These are phyloP conservation scores for Poeciliopsis prolifica DNA, from an alignment of 2,113 vertebrate species.

Conservation along the genomic window DNA sequence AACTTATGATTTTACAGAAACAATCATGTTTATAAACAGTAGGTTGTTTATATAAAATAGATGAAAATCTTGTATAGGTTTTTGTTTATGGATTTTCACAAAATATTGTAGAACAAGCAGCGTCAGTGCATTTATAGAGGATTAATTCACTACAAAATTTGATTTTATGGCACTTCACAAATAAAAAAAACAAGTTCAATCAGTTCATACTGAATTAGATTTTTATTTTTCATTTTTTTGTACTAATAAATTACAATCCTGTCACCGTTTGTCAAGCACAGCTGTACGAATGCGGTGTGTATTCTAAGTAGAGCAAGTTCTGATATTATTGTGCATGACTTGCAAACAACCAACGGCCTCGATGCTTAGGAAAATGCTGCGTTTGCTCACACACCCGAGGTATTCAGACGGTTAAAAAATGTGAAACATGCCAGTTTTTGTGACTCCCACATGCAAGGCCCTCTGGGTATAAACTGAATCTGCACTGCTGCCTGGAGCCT, in stretches of 20 bases:
- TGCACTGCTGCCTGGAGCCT: constrained; percentile 21
- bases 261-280: not conserved
- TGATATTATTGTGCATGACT: not conserved
- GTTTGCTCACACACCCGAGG: not conserved
- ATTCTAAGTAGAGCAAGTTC: not conserved
- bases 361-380: not conserved
- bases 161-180: not conserved
- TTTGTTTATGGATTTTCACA: no score
- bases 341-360: not conserved
- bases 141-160: not conserved
- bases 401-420: not conserved
- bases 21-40: no score
- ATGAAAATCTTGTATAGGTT: no score
- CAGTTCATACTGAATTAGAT: not conserved
- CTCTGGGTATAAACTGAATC: not conserved
- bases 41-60: no score
- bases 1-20: no score
- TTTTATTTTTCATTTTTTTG: no score
- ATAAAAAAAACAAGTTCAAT: not conserved
- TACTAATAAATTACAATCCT: not conserved
- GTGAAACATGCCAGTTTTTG: not conserved
- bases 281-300: not conserved
- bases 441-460: not conserved
- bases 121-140: not conserved
- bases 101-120: not conserved